Base-by-base conservation (phyloP, 2,797 vertebrate species). In the Pagetopsis macropterus region DNA sequence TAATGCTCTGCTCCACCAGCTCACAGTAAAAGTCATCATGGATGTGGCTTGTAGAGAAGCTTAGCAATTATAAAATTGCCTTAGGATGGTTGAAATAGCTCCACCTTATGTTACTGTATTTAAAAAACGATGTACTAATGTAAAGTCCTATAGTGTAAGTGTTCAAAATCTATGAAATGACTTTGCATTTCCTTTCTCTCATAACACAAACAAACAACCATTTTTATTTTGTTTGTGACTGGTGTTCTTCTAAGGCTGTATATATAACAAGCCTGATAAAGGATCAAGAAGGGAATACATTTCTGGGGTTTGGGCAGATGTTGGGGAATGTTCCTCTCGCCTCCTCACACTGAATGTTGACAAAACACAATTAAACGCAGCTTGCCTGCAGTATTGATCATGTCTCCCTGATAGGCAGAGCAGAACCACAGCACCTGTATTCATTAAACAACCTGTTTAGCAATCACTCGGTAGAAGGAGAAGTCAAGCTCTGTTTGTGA, bases 401-500 rank as follows among this genome's bases (percentile, higher is more conserved):
- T 82, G 88, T 91, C 81, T 87, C 75, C 62, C 82, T 87, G 87
- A 89, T 84, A 88, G 90, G 65, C 81, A 87, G 89, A 91, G 88
- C 87, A 91, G 88, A 93, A 89, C 91, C 83, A 75, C 87, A 75
- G 86, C 90, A 91, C 89, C 91, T 91, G 90, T 90, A 89, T 91
- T 91, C 90, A 93, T 92, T 91, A 90, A 81, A 82, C 87, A 86
- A 82, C 87, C 89, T 85, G 88, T 89, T 89, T 87, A 89, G 86
- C 81, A 88, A 80, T 82, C 84, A 65, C 65, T 73, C 52, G 43
- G 83, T 48, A 48, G 86, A 78, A 76, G 73, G 61, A 78, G 62
- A 82, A 78, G 81, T 85, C 78, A 67, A 73, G 60, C 72, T 82
- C 80, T 68, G 81, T 84, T 87, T 83, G 83, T 65, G 73, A 89